Evolutionary conservation across 1,140 invertebrate genomes (phyloP).

Genomic region (Drosophila setifemur): DNA sequence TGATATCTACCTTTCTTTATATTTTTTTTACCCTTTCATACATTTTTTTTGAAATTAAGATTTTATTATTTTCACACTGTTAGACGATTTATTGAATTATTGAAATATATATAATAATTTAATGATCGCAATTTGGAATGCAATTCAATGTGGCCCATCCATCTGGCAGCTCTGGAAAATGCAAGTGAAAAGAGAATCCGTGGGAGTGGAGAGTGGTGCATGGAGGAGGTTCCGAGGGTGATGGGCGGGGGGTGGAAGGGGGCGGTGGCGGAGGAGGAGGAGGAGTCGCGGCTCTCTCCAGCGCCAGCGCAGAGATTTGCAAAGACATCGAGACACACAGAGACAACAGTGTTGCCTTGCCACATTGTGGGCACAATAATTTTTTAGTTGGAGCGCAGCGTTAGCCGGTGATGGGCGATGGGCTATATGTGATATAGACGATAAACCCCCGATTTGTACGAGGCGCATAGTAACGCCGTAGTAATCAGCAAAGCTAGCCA

Average conservation of each 20-base stretch:
- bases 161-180: constrained; percentile 48
- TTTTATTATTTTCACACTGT: too few species aligned
- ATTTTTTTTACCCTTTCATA: too few species aligned
- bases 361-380: constrained; percentile 61
- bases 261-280: neutral
- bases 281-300: constrained; percentile 29
- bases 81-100: too few species aligned
- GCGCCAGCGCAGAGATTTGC: constrained; percentile 73
- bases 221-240: neutral
- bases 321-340: constrained; percentile 3
- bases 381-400: constrained; percentile 74
- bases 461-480: constrained; percentile 17
- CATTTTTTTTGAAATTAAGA: too few species aligned
- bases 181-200: constrained; percentile 48
- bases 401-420: constrained; percentile 74
- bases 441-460: neutral
- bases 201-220: neutral
- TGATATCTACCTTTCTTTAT: too few species aligned
- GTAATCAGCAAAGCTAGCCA: constrained; percentile 19
- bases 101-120: too few species aligned
- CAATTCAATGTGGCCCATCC: neutral
- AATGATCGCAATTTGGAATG: too few species aligned
- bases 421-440: neutral
- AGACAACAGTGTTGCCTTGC: constrained; percentile 26
- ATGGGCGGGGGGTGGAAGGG: neutral